Conservation (phyloP, 2,888 invertebrate genomes). For the Nephrotoma flavescens region DNA sequence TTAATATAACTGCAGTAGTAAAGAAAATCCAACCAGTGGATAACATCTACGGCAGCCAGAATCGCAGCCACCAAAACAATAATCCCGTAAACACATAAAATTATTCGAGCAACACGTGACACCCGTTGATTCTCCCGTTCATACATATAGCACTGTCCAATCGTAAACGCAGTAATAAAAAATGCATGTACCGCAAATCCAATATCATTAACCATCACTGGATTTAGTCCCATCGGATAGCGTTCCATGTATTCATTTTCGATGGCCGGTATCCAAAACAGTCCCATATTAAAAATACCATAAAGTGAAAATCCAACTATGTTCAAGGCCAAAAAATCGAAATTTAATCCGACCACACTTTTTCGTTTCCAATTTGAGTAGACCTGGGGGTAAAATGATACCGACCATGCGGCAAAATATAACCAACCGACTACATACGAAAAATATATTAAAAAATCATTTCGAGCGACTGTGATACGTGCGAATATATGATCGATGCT, state of each 20-base stretch:
- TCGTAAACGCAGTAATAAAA: constrained; percentile 68
- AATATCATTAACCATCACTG: constrained; percentile 90
- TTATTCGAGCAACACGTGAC: constrained; percentile 55
- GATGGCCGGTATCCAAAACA: constrained; percentile 67
- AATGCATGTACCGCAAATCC: constrained; percentile 91
- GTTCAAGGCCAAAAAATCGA: constrained; percentile 85
- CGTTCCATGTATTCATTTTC: constrained; percentile 67
- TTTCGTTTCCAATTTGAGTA: constrained; percentile 78
- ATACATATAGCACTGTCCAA: constrained; percentile 77
- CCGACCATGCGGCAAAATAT: constrained; percentile 95
- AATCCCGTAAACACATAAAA: constrained; percentile 46
- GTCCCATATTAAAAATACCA: constrained; percentile 78
- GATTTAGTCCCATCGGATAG: constrained; percentile 80
- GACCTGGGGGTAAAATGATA: constrained; percentile 98
- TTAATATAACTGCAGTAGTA: constrained; percentile 95
- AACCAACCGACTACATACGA: constrained; percentile 91
- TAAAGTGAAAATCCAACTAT: constrained; percentile 88
- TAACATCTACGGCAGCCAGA: constrained; percentile 42
- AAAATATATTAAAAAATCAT: constrained; percentile 48
- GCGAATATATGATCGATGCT: constrained; percentile 57
- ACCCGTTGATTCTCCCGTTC: constrained; percentile 79
- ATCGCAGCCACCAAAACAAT: constrained; percentile 51
- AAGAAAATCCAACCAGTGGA: constrained; percentile 83
- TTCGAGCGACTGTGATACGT: constrained; percentile 61
- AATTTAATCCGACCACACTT: constrained; percentile 93